phyloP scores from a whole-genome alignment of 1,140 invertebrate species.

The Drosophila oshimai region DNA sequence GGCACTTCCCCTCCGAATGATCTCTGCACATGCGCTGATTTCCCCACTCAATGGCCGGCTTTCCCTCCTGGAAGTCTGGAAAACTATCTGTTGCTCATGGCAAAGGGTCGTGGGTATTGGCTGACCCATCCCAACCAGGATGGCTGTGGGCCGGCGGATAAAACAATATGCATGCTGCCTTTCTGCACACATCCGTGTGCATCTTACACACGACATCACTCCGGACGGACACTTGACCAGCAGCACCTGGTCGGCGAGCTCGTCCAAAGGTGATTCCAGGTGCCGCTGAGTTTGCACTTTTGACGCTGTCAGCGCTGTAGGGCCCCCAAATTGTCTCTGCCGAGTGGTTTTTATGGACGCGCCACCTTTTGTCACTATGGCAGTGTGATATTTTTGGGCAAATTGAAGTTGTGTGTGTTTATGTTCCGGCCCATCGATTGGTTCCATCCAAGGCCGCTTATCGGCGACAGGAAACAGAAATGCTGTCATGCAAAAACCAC shows the following conservation, averaged over 20 bases:
- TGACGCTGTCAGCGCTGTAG: not conserved
- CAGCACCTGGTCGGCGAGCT: conserved; percentile 10
- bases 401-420: conserved; percentile 29
- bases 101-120: not conserved
- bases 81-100: conserved; percentile 73
- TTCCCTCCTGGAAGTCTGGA: conserved; percentile 41
- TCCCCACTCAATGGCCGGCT: not conserved
- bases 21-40: conserved; percentile 37
- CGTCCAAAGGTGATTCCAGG: conserved; percentile 11
- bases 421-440: conserved; percentile 29
- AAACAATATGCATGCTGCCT: conserved; percentile 54
- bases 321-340: not conserved
- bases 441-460: not conserved
- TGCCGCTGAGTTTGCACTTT: conserved; percentile 37
- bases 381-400: conserved; percentile 1
- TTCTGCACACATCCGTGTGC: conserved; percentile 43
- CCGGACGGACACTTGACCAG: conserved; percentile 17
- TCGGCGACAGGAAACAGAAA: conserved; percentile 26
- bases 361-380: not conserved
- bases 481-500: conserved; percentile 32
- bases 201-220: conserved; percentile 59
- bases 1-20: conserved; percentile 4
- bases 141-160: conserved; percentile 1
- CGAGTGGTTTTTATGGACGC: conserved; percentile 19
- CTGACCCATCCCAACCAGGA: not conserved